Conservation (phyloP, 1,140 invertebrate genomes). For the Probaryconus sp. region DNA sequence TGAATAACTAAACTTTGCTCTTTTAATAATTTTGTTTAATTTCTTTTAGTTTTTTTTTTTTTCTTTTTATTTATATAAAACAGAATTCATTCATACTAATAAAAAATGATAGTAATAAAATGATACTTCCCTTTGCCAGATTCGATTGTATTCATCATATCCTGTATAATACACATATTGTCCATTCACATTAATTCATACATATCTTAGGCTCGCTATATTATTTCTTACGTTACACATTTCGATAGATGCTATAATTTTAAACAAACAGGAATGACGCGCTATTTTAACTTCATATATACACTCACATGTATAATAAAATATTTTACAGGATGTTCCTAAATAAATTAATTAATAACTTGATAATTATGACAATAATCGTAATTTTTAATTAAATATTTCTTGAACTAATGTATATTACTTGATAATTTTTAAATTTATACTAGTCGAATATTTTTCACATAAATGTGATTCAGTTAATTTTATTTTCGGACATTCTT, state of each 20-base stretch:
- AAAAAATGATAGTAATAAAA: constrained; percentile 1
- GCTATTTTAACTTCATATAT: constrained; percentile 46
- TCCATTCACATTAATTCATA: constrained; percentile 52
- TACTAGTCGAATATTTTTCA: background rate
- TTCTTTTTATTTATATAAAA: too few species aligned
- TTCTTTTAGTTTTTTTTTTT: too few species aligned
- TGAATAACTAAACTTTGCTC: too few species aligned
- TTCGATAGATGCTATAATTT: constrained; percentile 62
- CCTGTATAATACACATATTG: constrained; percentile 48
- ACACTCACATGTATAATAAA: constrained; percentile 39
- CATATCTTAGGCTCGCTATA: constrained; percentile 49
- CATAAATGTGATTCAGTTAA: background rate
- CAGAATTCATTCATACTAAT: too few species aligned
- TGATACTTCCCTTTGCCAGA: constrained; percentile 3
- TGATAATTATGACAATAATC: background rate
- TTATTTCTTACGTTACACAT: constrained; percentile 58
- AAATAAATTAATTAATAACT: constrained; percentile 24
- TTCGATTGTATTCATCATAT: constrained; percentile 30
- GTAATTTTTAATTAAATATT: too few species aligned
- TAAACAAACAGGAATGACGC: constrained; percentile 55
- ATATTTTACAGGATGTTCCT: constrained; percentile 48
- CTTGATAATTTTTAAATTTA: constrained; percentile 18
- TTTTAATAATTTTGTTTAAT: too few species aligned
- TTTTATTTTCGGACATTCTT: constrained; percentile 51
- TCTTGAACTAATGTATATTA: background rate